Conservation (phyloP, 2,888 invertebrate species). For the Baronia brevicornis region DNA sequence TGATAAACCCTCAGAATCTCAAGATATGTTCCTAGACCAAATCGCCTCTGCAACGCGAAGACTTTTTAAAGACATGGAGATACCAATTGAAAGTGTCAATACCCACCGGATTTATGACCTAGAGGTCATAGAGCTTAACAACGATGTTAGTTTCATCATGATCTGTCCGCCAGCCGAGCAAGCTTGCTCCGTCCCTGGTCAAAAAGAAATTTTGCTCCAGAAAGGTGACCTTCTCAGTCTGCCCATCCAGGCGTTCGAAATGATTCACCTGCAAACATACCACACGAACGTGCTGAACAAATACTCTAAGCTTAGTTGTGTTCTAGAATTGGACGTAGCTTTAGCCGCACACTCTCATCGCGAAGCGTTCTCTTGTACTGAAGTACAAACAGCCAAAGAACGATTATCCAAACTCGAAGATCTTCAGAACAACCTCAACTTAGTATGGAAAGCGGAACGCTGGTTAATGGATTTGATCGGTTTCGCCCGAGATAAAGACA, state of each 20-base stretch:
- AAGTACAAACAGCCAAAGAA: slow-evolving; percentile 90
- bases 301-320: slow-evolving; percentile 94
- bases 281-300: slow-evolving; percentile 92
- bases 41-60: slow-evolving; percentile 84
- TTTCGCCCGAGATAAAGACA: slow-evolving; percentile 88
- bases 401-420: slow-evolving; percentile 87
- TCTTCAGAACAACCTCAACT: slow-evolving; percentile 89
- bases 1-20: slow-evolving; percentile 81
- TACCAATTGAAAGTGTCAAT: slow-evolving; percentile 80
- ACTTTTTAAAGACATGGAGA: slow-evolving; percentile 88
- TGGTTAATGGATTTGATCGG: slow-evolving; percentile 98
- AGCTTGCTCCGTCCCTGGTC: slow-evolving; percentile 93
- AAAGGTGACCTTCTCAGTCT: slow-evolving; percentile 90
- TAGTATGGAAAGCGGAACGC: slow-evolving; percentile 93
- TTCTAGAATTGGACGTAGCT: slow-evolving; percentile 93
- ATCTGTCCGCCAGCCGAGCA: slow-evolving; percentile 94
- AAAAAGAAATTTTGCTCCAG: slow-evolving; percentile 88
- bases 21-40: slow-evolving; percentile 86
- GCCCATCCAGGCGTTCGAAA: slow-evolving; percentile 94
- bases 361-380: slow-evolving; percentile 94
- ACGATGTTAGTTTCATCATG: slow-evolving; percentile 93
- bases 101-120: slow-evolving; percentile 91
- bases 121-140: slow-evolving; percentile 94
- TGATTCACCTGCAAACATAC: slow-evolving; percentile 97
- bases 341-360: slow-evolving; percentile 94